Evolutionary conservation across 2,888 invertebrate species (phyloP), one percentile per base, ranked within the genome.

Genomic region (Zaprionus obscuricornis): DNA sequence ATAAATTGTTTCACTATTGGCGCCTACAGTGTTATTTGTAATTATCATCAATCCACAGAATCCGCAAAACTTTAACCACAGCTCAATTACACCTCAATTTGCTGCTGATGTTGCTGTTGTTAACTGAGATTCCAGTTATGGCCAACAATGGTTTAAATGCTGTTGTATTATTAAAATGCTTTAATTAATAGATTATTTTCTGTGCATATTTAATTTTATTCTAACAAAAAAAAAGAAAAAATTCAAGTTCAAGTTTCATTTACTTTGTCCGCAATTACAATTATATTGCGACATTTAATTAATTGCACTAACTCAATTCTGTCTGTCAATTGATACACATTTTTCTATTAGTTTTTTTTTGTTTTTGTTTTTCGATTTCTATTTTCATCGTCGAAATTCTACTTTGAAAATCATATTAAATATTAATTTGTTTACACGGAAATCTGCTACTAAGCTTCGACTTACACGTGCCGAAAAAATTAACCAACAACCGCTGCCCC

Each of bases 31-130:
- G 22, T 34, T 20, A 39, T 45, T 59, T 66, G 37, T 58, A 71
- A 78, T 71, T 75, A 72, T 50, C 56, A 47, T 42, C 64, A 47
- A n/a, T n/a, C n/a, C 40, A 26, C 40, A 31, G 5, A 66, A 45
- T 27, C 67, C 68, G 8, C 62, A 40, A 51, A 39, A 17, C 29
- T 14, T 31, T 33, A 46, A 56, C 68, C 68, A 29, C 66, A 62
- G 31, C 31, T 50, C 40, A 50, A 36, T 46, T 36, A 11, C 2
- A 31, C 27, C 27, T n/a, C 27, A 27, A 27, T 27, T 27, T n/a
- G 10, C 27, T 27, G 8, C 17, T 47, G 43, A n/a, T 10, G 3
- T 36, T 18, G 8, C 26, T 20, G 37, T 7, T 16, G 7, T 22
- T 6, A 8, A 24, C 47, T 14, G 8, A 14, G 18, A 47, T 27